Conservation (phyloP, 1,140 invertebrate species). For the Heliconius hewitsoni region DNA sequence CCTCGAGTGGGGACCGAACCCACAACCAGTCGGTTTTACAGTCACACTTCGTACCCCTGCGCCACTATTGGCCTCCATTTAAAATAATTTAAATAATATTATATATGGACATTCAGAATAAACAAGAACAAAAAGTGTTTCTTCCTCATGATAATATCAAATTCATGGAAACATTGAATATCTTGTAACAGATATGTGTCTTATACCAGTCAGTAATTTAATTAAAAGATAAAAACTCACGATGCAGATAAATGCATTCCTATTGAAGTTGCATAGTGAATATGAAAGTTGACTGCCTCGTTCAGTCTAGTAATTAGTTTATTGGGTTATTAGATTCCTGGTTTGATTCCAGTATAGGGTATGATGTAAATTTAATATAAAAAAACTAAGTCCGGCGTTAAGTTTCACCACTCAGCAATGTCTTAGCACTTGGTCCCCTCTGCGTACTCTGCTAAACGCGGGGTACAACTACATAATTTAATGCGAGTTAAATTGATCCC, state of each 20-base stretch:
- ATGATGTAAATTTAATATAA: not conserved
- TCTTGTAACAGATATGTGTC: not conserved
- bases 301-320: not conserved
- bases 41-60: too few species aligned
- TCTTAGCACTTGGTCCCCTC: not conserved
- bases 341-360: not conserved
- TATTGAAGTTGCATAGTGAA: not conserved
- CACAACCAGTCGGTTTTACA: too few species aligned
- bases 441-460: too few species aligned
- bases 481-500: too few species aligned
- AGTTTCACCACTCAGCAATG: too few species aligned
- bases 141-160: not conserved
- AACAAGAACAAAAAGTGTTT: not conserved
- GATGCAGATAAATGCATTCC: slow-evolving; percentile 10
- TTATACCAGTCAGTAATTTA: not conserved
- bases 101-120: not conserved
- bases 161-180: not conserved
- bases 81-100: too few species aligned
- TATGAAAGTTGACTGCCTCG: slow-evolving; percentile 9
- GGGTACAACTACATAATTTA: too few species aligned
- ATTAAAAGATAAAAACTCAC: not conserved
- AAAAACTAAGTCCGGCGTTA: too few species aligned
- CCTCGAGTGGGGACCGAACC: too few species aligned
- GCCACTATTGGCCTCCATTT: too few species aligned
- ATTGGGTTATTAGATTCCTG: not conserved